Evolutionary conservation across 2,888 invertebrate genomes (phyloP), one percentile per base, ranked within the genome.

Genomic region (Synanthedon vespiformis): DNA sequence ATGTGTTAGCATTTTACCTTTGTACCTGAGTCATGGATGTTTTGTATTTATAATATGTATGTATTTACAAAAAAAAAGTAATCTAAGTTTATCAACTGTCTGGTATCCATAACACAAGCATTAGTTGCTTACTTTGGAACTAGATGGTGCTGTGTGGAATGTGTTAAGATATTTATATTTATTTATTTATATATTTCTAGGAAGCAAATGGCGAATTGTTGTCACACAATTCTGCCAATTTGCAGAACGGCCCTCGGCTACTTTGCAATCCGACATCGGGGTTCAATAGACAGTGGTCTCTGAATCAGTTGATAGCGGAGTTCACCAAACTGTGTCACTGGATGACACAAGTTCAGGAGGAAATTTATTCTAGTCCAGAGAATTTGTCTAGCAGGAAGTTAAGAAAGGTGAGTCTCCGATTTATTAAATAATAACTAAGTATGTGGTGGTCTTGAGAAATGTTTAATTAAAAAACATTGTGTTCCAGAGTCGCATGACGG

Each of bases 261-360:
- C 68, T 85, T 53, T 22, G 22, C 34, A 79, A 78, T 65, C 80
- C 86, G 8, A 74, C 77, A 0, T 67, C 80, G 0, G 69, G 76
- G 40, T 77, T 81, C 70, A 85, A 86, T 81, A 72, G 90, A 68
- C 80, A 91, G 65, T 94, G 94, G 92, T 93, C 92, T 56, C 89
- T 93, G 61, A 91, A 89, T 58, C 93, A 94, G 85, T 92, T 95
- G 67, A 89, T 92, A 58, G 86, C 92, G 50, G 94, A 94, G 88
- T 95, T 94, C 85, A 90, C 91, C 58, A 93, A 94, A 75, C 90
- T 95, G 67, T 93, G 93, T 78, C 92, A 92, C 67, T 94, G 94
- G 94, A 89, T 95, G 64, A 92, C 91, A 64, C 91, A 92, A 67
- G 91, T 94, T 64, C 94, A 94, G 74, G 92, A 92, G 80, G 89